A percentile compares a stretch with the other conserved stretches of the same genome.
Evolutionary conservation across 2,113 vertebrate species (phyloP).

Genomic region (Plectropomus leopardus): DNA sequence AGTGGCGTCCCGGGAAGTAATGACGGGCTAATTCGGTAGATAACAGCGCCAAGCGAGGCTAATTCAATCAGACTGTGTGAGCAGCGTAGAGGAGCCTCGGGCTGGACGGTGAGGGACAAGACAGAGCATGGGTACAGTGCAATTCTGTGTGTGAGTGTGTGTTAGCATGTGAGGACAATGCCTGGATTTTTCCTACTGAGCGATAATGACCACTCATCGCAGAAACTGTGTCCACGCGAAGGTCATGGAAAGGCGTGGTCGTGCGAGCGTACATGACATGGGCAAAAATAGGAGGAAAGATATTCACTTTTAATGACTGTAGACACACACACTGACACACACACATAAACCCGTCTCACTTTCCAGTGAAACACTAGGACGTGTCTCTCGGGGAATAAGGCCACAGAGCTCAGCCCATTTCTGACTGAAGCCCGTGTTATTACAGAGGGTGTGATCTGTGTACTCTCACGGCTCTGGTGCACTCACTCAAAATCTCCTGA

Average conservation of each 20-base stretch:
- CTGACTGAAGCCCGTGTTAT: slow-evolving; percentile 45
- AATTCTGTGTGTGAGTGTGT: slow-evolving; percentile 1
- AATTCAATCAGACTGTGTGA: slow-evolving; percentile 70
- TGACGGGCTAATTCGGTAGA: slow-evolving; percentile 59
- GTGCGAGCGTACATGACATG: neutral
- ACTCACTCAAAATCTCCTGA: neutral
- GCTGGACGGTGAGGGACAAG: slow-evolving; percentile 47
- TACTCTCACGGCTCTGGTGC: neutral
- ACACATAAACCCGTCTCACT: neutral
- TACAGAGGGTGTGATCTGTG: slow-evolving; percentile 53
- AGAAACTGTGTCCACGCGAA: slow-evolving; percentile 22
- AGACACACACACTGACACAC: neutral
- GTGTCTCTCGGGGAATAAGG: slow-evolving; percentile 26
- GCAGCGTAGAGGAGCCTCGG: slow-evolving; percentile 45
- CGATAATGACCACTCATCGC: slow-evolving; percentile 35
- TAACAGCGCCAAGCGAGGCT: slow-evolving; percentile 43
- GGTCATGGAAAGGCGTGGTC: slow-evolving; percentile 12
- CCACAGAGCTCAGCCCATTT: slow-evolving; percentile 31
- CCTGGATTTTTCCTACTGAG: slow-evolving; percentile 32
- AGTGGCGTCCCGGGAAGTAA: slow-evolving; percentile 47
- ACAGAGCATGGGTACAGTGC: slow-evolving; percentile 41
- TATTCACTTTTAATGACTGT: slow-evolving; percentile 31
- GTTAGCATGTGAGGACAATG: slow-evolving; percentile 8
- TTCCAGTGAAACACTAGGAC: slow-evolving; percentile 42
- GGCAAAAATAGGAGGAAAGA: slow-evolving; percentile 42